phyloP scores from a whole-genome alignment of 2,888 invertebrate genomes.

The Ectobius pallidus region DNA sequence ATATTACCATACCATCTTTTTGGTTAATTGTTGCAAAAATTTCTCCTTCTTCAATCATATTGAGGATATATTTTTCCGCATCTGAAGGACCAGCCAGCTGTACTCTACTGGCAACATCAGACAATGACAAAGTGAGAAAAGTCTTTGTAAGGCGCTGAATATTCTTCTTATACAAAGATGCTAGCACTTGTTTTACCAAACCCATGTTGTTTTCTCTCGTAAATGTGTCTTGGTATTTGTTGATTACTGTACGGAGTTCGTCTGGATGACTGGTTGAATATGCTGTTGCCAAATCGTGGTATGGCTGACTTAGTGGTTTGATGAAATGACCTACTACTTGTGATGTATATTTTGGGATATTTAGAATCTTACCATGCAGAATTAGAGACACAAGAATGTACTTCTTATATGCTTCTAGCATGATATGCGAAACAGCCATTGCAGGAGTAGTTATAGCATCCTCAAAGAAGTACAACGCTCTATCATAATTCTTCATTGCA shows the following conservation, averaged over 20 bases:
- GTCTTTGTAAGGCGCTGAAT: conserved; percentile 96
- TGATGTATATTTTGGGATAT: conserved; percentile 89
- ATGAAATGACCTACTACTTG: conserved; percentile 86
- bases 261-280: conserved; percentile 76
- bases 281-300: conserved; percentile 86
- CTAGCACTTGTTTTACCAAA: conserved; percentile 74
- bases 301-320: conserved; percentile 83
- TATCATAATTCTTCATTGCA: conserved; percentile 88
- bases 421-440: conserved; percentile 92
- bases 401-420: conserved; percentile 97
- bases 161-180: conserved; percentile 92
- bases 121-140: conserved; percentile 85
- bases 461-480: conserved; percentile 95
- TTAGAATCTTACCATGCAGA: conserved; percentile 80
- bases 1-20: conserved; percentile 97
- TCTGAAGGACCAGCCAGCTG: conserved; percentile 83
- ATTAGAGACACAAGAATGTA: conserved; percentile 91
- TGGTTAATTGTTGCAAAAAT: conserved; percentile 97
- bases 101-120: conserved; percentile 89
- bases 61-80: conserved; percentile 91
- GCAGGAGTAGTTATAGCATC: conserved; percentile 95
- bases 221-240: conserved; percentile 83
- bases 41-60: conserved; percentile 97
- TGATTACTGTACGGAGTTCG: conserved; percentile 70
- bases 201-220: conserved; percentile 67